A percentile compares a stretch with the other conserved stretches of the same genome.
phyloP scores from a whole-genome alignment of 2,888 invertebrate genomes.

The Aspidiotus destructor region DNA sequence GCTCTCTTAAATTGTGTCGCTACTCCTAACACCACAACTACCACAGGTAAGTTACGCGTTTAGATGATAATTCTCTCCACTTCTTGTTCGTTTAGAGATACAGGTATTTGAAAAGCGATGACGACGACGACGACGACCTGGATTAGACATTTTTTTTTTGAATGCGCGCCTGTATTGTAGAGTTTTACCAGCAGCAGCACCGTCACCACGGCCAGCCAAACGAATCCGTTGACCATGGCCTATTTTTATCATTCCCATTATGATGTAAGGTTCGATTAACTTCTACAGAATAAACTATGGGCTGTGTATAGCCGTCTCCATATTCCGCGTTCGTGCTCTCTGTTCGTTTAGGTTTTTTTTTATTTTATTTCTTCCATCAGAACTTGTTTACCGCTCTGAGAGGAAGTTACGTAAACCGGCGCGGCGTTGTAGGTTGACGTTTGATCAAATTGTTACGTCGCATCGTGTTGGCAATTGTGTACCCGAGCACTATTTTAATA shows the following conservation, averaged over 20 bases:
- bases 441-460: neutral
- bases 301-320: slow-evolving; percentile 6
- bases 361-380: neutral
- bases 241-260: slow-evolving; percentile 28
- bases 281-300: neutral
- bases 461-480: no score
- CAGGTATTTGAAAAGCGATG: neutral
- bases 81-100: no score
- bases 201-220: slow-evolving; percentile 10
- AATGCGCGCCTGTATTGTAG: slow-evolving; percentile 4
- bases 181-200: neutral
- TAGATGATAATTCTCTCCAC: neutral
- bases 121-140: no score
- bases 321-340: slow-evolving; percentile 17
- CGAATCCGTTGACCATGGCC: slow-evolving; percentile 29
- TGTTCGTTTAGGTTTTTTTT: neutral
- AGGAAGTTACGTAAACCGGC: slow-evolving; percentile 4
- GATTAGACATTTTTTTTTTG: neutral
- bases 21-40: slow-evolving; percentile 26
- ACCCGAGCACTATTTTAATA: no score
- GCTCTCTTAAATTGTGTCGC: slow-evolving; percentile 17
- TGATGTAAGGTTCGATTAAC: slow-evolving; percentile 29
- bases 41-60: slow-evolving; percentile 21
- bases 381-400: neutral
- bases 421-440: neutral